Percentiles rank a stretch among this genome's conserved stretches.
phyloP scores from a whole-genome alignment of 1,140 invertebrate genomes.

The Rhyacophila brunnea region DNA sequence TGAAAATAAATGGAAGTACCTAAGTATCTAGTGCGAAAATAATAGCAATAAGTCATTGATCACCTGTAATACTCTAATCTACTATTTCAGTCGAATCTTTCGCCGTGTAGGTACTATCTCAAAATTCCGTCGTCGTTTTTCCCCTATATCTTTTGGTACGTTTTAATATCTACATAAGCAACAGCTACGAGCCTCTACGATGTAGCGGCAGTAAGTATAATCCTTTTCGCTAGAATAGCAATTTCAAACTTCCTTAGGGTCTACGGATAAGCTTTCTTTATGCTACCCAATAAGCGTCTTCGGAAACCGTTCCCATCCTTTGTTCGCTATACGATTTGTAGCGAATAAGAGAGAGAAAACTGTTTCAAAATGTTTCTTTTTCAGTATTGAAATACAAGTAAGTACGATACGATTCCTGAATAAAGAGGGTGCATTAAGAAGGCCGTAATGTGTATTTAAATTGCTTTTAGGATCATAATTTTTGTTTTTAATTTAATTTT shows the following conservation, averaged over 20 bases:
- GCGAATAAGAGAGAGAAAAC: conserved; percentile 5
- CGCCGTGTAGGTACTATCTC: conserved; percentile 35
- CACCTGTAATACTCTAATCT: not conserved
- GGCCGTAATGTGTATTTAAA: conserved; percentile 56
- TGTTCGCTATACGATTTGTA: not conserved
- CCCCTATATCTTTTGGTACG: conserved; percentile 33
- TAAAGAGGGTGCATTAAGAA: conserved; percentile 49
- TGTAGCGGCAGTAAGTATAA: conserved; percentile 56
- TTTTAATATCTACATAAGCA: conserved; percentile 37
- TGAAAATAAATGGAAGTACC: no score
- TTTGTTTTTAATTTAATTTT: conserved; percentile 51
- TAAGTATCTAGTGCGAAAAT: no score
- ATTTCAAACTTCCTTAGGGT: conserved; percentile 60
- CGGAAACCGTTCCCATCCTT: conserved; percentile 16
- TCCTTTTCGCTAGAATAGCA: conserved; percentile 59
- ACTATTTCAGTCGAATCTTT: conserved; percentile 29
- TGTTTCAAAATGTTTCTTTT: conserved; percentile 11
- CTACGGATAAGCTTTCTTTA: conserved; percentile 60
- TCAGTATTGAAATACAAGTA: conserved; percentile 22
- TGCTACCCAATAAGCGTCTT: conserved; percentile 39
- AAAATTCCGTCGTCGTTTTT: conserved; percentile 30
- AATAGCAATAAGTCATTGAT: no score
- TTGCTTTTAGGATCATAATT: conserved; percentile 50
- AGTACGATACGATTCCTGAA: conserved; percentile 49
- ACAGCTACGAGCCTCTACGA: conserved; percentile 40